Conservation (phyloP, 2,797 vertebrate genomes). For the Salarias fasciatus region DNA sequence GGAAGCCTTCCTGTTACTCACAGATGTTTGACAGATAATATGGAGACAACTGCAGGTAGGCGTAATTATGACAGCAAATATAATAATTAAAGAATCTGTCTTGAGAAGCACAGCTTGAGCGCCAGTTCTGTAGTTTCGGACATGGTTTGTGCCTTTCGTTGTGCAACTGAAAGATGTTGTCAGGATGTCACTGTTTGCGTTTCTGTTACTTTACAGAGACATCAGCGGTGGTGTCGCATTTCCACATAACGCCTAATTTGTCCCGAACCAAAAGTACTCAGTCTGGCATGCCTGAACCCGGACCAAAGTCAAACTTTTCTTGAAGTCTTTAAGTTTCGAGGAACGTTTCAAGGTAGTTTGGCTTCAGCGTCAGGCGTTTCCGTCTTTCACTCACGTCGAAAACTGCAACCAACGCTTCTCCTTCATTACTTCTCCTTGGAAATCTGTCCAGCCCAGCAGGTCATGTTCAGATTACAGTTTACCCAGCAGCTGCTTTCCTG, state of each 20-base stretch:
- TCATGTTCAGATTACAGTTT: conserved; percentile 60
- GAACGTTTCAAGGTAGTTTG: not conserved
- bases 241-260: too few species aligned
- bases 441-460: conserved; percentile 44
- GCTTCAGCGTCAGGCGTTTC: conserved; percentile 24
- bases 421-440: conserved; percentile 34
- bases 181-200: not conserved
- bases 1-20: not conserved
- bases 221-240: not conserved
- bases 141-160: too few species aligned
- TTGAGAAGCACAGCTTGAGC: not conserved
- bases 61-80: not conserved
- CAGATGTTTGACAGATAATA: not conserved
- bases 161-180: not conserved
- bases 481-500: conserved; percentile 30
- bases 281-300: too few species aligned
- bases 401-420: conserved; percentile 48
- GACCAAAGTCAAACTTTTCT: not conserved
- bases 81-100: not conserved
- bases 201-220: not conserved
- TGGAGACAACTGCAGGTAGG: not conserved
- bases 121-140: too few species aligned
- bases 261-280: too few species aligned
- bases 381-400: conserved; percentile 37
- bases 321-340: not conserved